Evolutionary conservation across 1,140 invertebrate genomes (phyloP).

Genomic region (Hestina assimilis): DNA sequence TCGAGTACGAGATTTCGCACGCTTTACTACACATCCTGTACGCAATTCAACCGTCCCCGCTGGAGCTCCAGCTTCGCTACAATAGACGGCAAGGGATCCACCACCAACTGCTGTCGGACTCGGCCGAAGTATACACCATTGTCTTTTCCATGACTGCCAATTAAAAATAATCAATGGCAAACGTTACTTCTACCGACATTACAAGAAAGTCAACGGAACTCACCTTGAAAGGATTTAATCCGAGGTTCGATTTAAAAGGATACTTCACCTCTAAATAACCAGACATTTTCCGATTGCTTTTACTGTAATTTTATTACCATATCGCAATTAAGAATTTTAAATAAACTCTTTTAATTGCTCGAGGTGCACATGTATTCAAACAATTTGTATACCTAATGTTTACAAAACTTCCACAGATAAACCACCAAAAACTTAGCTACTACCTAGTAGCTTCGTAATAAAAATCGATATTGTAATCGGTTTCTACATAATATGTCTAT

Average conservation of each 20-base stretch:
- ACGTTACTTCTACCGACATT: constrained; percentile 18
- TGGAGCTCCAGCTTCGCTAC: constrained; percentile 62
- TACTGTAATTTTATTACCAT: constrained; percentile 7
- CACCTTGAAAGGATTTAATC: constrained; percentile 71
- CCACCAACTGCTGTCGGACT: constrained; percentile 55
- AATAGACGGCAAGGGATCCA: constrained; percentile 63
- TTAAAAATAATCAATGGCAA: constrained; percentile 43
- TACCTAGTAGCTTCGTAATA: too few relatives aligned
- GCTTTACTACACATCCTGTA: constrained; percentile 52
- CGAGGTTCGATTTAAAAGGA: constrained; percentile 63
- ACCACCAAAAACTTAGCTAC: too few relatives aligned
- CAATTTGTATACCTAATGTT: constrained; percentile 26
- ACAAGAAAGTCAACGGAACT: constrained; percentile 34
- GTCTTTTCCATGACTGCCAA: constrained; percentile 67
- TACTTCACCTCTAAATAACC: constrained; percentile 72
- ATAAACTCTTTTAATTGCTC: constrained; percentile 11
- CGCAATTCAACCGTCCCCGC: constrained; percentile 59
- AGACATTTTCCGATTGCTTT: constrained; percentile 48
- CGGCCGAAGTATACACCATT: constrained; percentile 70
- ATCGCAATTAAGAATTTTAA: constrained; percentile 5
- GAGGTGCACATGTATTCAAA: constrained; percentile 23
- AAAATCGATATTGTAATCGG: constrained; percentile 18
- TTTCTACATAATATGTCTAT: constrained; percentile 5
- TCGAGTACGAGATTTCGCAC: constrained; percentile 60
- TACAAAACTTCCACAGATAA: constrained; percentile 25